phyloP scores from a whole-genome alignment of 2,888 invertebrate species.

The Himalopsyche tibetana region DNA sequence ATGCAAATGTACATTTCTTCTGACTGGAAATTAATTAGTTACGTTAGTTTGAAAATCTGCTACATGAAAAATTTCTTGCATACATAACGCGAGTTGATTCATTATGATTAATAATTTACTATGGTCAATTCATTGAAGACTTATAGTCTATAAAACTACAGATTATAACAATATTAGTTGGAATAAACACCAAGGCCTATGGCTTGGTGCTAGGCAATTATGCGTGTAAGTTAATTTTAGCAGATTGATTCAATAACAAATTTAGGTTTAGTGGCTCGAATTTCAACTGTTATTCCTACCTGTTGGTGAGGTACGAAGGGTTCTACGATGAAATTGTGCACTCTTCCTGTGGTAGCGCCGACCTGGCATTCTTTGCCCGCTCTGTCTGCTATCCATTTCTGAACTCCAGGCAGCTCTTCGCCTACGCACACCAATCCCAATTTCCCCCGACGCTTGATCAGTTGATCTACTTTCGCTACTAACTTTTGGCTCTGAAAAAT shows the following conservation, averaged over 20 bases:
- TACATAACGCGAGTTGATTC: too few species aligned
- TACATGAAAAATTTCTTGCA: too few species aligned
- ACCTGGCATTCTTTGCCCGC: constrained; percentile 91
- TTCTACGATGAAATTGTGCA: constrained; percentile 96
- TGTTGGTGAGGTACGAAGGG: constrained; percentile 94
- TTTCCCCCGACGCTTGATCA: constrained; percentile 98
- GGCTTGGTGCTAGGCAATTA: too few species aligned
- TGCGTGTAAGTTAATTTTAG: too few species aligned
- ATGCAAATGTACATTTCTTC: constrained; percentile 99
- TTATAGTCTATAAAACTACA: too few species aligned
- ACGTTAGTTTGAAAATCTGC: too few species aligned
- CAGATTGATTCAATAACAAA: too few species aligned
- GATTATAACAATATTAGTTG: too few species aligned
- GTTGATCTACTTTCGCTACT: constrained; percentile 99
- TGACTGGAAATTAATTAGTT: constrained; percentile 74
- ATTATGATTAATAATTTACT: too few species aligned
- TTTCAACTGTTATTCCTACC: constrained; percentile 75
- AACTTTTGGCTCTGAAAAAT: constrained; percentile 79
- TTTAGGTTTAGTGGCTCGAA: neutral
- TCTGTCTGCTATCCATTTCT: constrained; percentile 91
- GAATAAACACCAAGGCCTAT: too few species aligned
- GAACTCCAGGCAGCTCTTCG: constrained; percentile 85
- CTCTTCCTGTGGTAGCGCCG: constrained; percentile 91
- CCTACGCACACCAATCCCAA: constrained; percentile 97
- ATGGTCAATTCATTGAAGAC: too few species aligned